Percentiles rank a stretch among this genome's conserved stretches.
These are phyloP conservation scores for Tridacna crocea DNA, from an alignment of 2,888 invertebrate genomes.

Conservation along the genomic window DNA sequence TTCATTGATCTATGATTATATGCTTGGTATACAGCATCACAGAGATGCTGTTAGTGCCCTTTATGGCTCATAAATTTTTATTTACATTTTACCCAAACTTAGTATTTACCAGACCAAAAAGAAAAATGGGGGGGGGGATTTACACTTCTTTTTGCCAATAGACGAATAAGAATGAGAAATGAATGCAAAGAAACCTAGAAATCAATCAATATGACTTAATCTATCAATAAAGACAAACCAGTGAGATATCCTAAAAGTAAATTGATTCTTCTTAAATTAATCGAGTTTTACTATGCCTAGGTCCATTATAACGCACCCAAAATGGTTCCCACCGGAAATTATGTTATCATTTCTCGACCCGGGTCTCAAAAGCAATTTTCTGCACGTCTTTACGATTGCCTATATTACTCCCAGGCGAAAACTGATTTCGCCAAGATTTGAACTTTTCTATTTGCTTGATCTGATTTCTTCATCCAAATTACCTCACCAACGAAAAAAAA, in stretches of 20 bases:
- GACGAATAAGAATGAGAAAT: too few relatives aligned
- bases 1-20: too few relatives aligned
- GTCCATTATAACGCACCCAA: conserved; percentile 50
- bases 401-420: conserved; percentile 54
- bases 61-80: too few relatives aligned
- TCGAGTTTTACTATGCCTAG: conserved; percentile 40
- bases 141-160: too few relatives aligned
- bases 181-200: background rate
- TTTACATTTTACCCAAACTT: too few relatives aligned
- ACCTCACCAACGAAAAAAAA: too few relatives aligned
- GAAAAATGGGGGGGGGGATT: too few relatives aligned
- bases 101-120: too few relatives aligned
- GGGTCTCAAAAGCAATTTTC: conserved; percentile 64
- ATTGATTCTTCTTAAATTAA: conserved; percentile 54
- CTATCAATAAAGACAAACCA: conserved; percentile 13
- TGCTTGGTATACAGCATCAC: too few relatives aligned
- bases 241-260: conserved; percentile 37
- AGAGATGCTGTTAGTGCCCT: too few relatives aligned
- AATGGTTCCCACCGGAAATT: conserved; percentile 58
- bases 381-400: conserved; percentile 55
- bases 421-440: conserved; percentile 15
- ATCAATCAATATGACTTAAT: background rate
- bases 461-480: background rate
- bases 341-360: conserved; percentile 63
- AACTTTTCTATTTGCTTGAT: background rate